Evolutionary conservation across 2,113 vertebrate species (phyloP).

Genomic region (Mus spicilegus): DNA sequence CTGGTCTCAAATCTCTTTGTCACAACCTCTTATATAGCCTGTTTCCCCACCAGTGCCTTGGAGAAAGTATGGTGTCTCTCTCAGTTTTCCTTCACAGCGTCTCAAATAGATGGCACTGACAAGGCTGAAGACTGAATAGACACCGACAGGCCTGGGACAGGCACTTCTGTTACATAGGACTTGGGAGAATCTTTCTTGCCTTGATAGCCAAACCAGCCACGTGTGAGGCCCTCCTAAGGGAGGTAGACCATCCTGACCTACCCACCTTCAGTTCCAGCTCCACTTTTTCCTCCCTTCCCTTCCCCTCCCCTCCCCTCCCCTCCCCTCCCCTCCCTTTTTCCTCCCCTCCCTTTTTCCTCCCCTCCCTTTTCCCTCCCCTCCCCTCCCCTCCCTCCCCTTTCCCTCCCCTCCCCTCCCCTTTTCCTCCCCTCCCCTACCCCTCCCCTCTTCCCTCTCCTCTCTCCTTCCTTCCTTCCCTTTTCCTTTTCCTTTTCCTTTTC

Average conservation of each 20-base stretch:
- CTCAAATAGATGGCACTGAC: neutral
- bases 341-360: too few species aligned
- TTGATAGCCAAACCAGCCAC: neutral
- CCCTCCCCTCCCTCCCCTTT: fast-evolving
- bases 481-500: fast-evolving
- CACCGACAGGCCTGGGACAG: neutral
- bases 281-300: neutral
- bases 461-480: too few species aligned
- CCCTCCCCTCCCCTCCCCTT: too few species aligned
- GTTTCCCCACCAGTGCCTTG: neutral
- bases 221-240: neutral
- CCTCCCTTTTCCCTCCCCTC: too few species aligned
- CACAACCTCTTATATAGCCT: neutral
- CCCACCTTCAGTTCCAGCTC: neutral
- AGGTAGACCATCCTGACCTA: neutral
- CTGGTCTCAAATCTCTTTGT: neutral
- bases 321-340: neutral
- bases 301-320: fast-evolving
- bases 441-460: neutral
- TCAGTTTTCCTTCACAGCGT: neutral
- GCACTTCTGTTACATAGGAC: neutral
- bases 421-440: neutral
- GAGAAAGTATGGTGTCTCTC: neutral
- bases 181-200: neutral
- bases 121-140: neutral